Evolutionary conservation across 2,888 invertebrate genomes (phyloP), one percentile per base, ranked within the genome.

Genomic region (Hedychridium roseum): DNA sequence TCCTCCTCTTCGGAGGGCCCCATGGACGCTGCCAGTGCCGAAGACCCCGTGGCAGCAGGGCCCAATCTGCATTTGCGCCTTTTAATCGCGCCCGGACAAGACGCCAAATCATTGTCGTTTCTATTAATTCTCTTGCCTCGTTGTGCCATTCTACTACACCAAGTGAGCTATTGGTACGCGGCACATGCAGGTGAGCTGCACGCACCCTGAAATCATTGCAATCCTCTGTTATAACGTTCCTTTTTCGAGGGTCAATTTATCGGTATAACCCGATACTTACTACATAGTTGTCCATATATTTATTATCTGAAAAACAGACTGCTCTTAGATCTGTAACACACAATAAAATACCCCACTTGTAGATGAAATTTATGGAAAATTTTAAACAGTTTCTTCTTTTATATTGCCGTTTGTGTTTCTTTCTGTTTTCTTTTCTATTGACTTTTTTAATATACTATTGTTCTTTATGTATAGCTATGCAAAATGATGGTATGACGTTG

Each of bases 41-140:
- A 80, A 75, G 73, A 78, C 79, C 70, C 83, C 50, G 71, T 64
- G 60, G 67, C 70, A 58, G 71, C 67, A 63, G 79, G 70, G 66
- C 79, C 78, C 71, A 86, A 86, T 79, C 87, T 84, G 77, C 88
- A 88, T 82, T 89, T 89, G 73, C 89, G 88, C 82, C 89, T 85
- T 82, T 89, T 89, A 77, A 85, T 83, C 76, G 88, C 78, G 62
- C 76, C 74, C 65, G 77, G 77, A 68, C 74, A 78, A 70, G 73
- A 86, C 80, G 86, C 85, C 78, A 86, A 82, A 80, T 84, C 85
- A 85, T 85, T 85, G 74, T 85, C 85, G 80, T 82, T 81, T 80
- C 86, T 86, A 82, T 86, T 88, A 80, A 87, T 85, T 84, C 88
- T 85, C 81, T 89, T 89, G 79, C 85, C 87, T 84, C 88, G 86